phyloP scores from a whole-genome alignment of 2,888 invertebrate genomes.

The Caenorhabditis macrosperma region DNA sequence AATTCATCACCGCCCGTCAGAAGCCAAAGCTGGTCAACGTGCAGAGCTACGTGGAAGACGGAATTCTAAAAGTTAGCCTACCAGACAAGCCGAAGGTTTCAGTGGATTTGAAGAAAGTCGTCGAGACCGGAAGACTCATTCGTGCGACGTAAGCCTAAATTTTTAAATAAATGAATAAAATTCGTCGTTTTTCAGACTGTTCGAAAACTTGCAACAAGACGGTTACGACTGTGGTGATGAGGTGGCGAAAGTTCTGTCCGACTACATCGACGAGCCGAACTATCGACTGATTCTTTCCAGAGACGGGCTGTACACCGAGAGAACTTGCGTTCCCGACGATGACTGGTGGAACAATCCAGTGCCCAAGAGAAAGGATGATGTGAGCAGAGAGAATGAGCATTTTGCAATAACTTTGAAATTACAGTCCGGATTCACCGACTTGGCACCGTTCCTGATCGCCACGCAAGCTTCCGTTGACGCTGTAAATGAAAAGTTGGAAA shows the following conservation, averaged over 20 bases:
- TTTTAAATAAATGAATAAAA: not conserved
- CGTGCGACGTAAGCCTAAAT: slow-evolving; percentile 61
- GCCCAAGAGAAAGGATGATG: slow-evolving; percentile 64
- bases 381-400: slow-evolving; percentile 2
- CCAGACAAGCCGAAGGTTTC: slow-evolving; percentile 26
- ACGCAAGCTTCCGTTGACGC: slow-evolving; percentile 58
- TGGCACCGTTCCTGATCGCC: slow-evolving; percentile 62
- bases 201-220: slow-evolving; percentile 61
- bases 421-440: slow-evolving; percentile 64
- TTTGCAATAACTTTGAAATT: not conserved
- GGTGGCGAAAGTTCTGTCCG: slow-evolving; percentile 46
- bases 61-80: slow-evolving; percentile 17
- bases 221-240: slow-evolving; percentile 68
- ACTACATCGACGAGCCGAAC: slow-evolving; percentile 59
- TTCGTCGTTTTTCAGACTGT: slow-evolving; percentile 63
- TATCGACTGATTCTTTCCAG: slow-evolving; percentile 50
- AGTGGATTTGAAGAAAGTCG: slow-evolving; percentile 49
- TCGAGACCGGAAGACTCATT: slow-evolving; percentile 37
- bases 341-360: slow-evolving; percentile 67
- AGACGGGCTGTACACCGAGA: slow-evolving; percentile 59
- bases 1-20: slow-evolving; percentile 64
- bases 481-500: slow-evolving; percentile 56
- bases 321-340: slow-evolving; percentile 45
- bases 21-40: slow-evolving; percentile 59
- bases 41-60: slow-evolving; percentile 34